phyloP scores from a whole-genome alignment of 2,888 invertebrate species.

The Toxonevra muliebris region DNA sequence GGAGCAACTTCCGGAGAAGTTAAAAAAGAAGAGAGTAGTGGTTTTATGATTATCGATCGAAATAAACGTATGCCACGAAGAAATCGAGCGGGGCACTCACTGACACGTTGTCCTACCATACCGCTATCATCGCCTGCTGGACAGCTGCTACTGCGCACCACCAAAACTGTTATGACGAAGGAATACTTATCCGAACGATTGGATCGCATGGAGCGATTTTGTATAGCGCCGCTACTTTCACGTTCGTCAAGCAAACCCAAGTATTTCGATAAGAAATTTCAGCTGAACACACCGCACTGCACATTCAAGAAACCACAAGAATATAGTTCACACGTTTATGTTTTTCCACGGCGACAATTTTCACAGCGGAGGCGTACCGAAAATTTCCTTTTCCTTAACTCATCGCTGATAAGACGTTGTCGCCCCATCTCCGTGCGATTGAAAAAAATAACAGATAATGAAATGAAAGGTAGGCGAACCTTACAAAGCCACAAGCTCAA shows the following conservation, averaged over 20 bases:
- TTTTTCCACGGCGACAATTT: conserved; percentile 62
- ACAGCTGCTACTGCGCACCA: conserved; percentile 65
- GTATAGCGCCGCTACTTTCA: conserved; percentile 64
- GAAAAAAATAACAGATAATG: conserved; percentile 58
- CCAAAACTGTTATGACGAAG: conserved; percentile 64
- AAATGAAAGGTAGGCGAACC: conserved; percentile 48
- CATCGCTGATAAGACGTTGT: conserved; percentile 61
- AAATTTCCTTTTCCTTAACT: conserved; percentile 61
- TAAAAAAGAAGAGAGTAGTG: conserved; percentile 35
- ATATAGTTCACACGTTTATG: conserved; percentile 57
- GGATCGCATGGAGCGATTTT: conserved; percentile 68
- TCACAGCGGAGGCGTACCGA: conserved; percentile 56
- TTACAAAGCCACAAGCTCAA: conserved; percentile 54
- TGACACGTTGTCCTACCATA: conserved; percentile 66
- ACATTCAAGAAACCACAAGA: conserved; percentile 61
- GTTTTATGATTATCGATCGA: conserved; percentile 50
- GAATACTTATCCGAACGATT: conserved; percentile 67
- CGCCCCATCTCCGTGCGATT: conserved; percentile 62
- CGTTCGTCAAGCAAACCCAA: conserved; percentile 54
- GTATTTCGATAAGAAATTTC: conserved; percentile 56
- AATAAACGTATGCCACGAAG: conserved; percentile 62
- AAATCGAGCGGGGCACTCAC: conserved; percentile 64
- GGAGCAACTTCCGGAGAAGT: conserved; percentile 29
- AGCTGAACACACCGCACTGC: conserved; percentile 49
- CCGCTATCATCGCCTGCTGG: conserved; percentile 69